Conservation (phyloP, 2,797 vertebrate species). For the Zenarchopterus dispar region DNA sequence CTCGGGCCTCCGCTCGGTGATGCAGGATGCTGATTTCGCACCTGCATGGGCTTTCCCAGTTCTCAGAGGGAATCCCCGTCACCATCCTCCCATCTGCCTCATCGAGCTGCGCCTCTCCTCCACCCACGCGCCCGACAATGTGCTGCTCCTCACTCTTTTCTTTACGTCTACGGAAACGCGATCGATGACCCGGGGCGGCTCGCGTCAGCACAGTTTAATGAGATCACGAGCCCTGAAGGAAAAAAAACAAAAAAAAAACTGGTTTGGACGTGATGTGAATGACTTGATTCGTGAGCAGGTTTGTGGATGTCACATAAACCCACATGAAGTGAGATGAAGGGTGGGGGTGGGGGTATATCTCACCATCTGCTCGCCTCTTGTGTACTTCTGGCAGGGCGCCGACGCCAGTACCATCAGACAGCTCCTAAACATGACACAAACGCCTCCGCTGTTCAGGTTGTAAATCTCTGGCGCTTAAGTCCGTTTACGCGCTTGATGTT, state of each 20-base stretch:
- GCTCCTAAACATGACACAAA: slow-evolving; percentile 51
- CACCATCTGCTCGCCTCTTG: slow-evolving; percentile 40
- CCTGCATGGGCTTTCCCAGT: slow-evolving; percentile 32
- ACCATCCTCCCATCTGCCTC: slow-evolving; percentile 26
- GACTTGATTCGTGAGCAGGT: not conserved
- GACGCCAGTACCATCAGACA: slow-evolving; percentile 19
- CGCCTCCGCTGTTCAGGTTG: slow-evolving; percentile 64
- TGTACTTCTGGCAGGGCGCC: slow-evolving; percentile 35
- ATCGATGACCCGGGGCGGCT: slow-evolving; percentile 50
- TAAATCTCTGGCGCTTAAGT: slow-evolving; percentile 48
- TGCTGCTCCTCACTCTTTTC: slow-evolving; percentile 58
- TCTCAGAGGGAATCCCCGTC: slow-evolving; percentile 54
- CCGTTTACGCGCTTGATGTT: slow-evolving; percentile 43
- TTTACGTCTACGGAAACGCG: slow-evolving; percentile 39
- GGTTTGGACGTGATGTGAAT: too few species aligned
- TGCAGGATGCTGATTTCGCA: slow-evolving; percentile 28
- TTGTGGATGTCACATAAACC: not conserved
- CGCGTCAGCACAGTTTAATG: slow-evolving; percentile 61
- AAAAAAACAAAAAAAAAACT: slow-evolving; percentile 22
- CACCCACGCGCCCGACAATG: slow-evolving; percentile 57
- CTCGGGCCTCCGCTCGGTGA: not conserved
- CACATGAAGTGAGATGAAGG: too few species aligned
- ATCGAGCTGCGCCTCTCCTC: slow-evolving; percentile 52
- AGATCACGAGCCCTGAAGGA: slow-evolving; percentile 3
- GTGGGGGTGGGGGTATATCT: slow-evolving; percentile 6